phyloP scores from a whole-genome alignment of 2,888 invertebrate species.

The Hydropsyche betteni region DNA sequence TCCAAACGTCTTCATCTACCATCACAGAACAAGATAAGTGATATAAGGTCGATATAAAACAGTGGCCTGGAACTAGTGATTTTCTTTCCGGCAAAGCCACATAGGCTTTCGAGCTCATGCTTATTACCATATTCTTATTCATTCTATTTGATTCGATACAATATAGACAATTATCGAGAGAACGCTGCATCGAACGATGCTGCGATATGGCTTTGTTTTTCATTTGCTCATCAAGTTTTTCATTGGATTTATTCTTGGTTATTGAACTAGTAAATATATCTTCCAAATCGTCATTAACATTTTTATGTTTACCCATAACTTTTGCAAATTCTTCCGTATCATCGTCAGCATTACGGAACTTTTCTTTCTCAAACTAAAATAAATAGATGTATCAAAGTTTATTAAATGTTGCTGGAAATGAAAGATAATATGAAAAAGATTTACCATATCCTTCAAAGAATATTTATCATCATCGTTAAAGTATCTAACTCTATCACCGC shows the following conservation, averaged over 20 bases:
- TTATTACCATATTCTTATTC: constrained; percentile 85
- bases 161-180: constrained; percentile 81
- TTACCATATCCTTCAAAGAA: constrained; percentile 83
- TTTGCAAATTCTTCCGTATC: constrained; percentile 83
- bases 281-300: constrained; percentile 80
- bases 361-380: constrained; percentile 80
- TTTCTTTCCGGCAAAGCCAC: constrained; percentile 81
- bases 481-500: constrained; percentile 80
- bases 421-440: constrained; percentile 47
- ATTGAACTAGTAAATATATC: constrained; percentile 86
- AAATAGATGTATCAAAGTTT: constrained; percentile 20
- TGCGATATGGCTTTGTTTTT: constrained; percentile 75
- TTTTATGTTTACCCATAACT: constrained; percentile 72
- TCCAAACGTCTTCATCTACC: constrained; percentile 95
- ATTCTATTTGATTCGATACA: constrained; percentile 85
- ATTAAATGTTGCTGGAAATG: neutral
- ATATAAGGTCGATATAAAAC: constrained; percentile 82
- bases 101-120: constrained; percentile 84
- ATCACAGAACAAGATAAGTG: constrained; percentile 83
- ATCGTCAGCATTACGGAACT: constrained; percentile 80
- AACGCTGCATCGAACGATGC: constrained; percentile 73
- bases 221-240: constrained; percentile 71
- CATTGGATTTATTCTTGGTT: constrained; percentile 70
- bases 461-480: constrained; percentile 92
- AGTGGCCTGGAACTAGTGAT: constrained; percentile 87